Conservation (phyloP, 92 coral and sea anemone genomes). For the Umimayanthus chanpuru region DNA sequence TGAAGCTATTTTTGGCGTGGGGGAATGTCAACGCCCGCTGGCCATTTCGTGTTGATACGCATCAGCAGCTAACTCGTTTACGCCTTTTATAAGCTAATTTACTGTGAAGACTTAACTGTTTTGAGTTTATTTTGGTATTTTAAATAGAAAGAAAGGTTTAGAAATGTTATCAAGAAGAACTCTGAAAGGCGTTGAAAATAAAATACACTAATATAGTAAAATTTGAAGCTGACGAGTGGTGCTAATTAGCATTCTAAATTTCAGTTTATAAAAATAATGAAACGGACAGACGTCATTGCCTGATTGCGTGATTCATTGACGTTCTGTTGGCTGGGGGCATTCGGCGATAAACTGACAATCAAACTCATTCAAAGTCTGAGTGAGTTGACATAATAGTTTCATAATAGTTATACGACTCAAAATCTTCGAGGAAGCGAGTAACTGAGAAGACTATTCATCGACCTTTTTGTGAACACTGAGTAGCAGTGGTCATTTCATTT, state of each 20-base stretch:
- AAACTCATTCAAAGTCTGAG: neutral
- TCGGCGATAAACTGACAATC: neutral
- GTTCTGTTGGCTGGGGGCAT: neutral
- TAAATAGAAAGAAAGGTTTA: neutral
- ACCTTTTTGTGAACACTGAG: neutral
- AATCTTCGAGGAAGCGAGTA: too few species aligned
- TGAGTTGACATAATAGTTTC: neutral
- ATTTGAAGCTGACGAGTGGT: neutral
- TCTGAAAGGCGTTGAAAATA: neutral
- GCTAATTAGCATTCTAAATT: too few species aligned
- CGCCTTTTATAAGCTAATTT: constrained; percentile 1
- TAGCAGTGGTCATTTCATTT: too few species aligned
- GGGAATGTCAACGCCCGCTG: constrained; percentile 21
- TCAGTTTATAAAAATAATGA: neutral
- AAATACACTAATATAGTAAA: too few species aligned
- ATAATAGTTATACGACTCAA: too few species aligned
- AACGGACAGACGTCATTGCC: neutral
- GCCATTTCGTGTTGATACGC: neutral
- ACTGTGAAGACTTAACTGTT: neutral
- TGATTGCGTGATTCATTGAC: neutral
- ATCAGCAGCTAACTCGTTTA: neutral
- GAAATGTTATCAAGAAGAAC: too few species aligned
- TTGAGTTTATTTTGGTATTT: neutral
- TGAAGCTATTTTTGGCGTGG: constrained; percentile 6
- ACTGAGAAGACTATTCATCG: neutral